These are phyloP conservation scores for Aramus guarauna DNA, from an alignment of 2,113 vertebrate genomes.

Conservation along the genomic window DNA sequence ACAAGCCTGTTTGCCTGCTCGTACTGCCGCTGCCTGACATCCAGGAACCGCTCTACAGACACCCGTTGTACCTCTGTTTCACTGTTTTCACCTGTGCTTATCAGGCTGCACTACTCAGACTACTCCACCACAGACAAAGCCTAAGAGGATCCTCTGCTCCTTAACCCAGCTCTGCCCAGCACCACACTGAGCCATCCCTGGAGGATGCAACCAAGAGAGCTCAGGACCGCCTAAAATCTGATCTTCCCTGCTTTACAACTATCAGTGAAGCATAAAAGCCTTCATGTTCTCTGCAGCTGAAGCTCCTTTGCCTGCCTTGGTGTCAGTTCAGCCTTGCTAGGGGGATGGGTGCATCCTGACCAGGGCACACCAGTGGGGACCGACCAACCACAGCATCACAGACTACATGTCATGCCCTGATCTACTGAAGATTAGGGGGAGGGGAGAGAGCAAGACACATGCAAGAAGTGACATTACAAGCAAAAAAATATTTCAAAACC, in stretches of 20 bases:
- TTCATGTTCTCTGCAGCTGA: accelerated
- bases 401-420: accelerated
- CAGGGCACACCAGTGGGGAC: neutral
- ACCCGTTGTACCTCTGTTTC: no score
- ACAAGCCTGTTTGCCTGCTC: neutral
- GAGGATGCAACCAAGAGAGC: neutral
- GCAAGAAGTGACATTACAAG: neutral
- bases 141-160: neutral
- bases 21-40: neutral
- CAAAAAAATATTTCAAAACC: neutral
- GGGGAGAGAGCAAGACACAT: neutral
- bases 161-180: neutral
- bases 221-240: neutral
- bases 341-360: neutral
- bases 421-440: neutral
- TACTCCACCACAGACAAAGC: neutral
- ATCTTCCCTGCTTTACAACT: neutral
- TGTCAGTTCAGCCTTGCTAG: neutral
- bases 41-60: accelerated
- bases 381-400: neutral
- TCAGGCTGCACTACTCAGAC: neutral
- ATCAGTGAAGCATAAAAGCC: neutral
- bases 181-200: neutral
- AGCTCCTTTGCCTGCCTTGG: neutral
- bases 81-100: neutral